phyloP scores from a whole-genome alignment of 30 jellyfish, hydroid and myxozoan species.

The Calvadosia cruxmelitensis region DNA sequence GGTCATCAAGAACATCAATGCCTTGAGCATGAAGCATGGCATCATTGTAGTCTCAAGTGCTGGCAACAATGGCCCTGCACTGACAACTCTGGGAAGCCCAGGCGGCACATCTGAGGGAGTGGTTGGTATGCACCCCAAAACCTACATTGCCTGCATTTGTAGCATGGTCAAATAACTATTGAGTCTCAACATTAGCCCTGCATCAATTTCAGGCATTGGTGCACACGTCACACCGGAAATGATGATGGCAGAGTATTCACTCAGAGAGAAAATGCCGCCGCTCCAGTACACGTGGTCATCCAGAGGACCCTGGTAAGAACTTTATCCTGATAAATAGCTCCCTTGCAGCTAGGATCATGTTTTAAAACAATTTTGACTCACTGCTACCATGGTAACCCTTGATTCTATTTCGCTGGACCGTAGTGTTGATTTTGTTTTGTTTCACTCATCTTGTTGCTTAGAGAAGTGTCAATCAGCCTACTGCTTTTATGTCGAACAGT shows the following conservation, averaged over 20 bases:
- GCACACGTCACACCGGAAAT: constrained; percentile 95
- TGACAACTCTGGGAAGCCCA: constrained; percentile 86
- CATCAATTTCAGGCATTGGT: constrained; percentile 54
- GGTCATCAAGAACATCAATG: constrained; percentile 41
- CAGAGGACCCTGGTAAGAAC: constrained; percentile 90
- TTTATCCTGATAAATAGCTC: no score
- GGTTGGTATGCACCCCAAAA: constrained; percentile 42
- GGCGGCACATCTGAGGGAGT: constrained; percentile 63
- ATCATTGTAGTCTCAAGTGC: constrained; percentile 91
- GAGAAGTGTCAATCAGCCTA: no score
- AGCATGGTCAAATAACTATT: no score
- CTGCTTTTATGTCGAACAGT: no score
- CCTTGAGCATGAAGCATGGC: constrained; percentile 35
- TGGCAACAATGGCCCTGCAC: constrained; percentile 97
- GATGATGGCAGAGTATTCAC: constrained; percentile 83
- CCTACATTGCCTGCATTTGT: no score
- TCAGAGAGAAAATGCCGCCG: constrained; percentile 76
- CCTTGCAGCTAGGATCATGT: no score
- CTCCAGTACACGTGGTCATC: constrained; percentile 94
- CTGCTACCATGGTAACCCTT: no score
- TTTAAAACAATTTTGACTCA: no score
- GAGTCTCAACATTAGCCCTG: neutral
- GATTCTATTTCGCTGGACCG: no score
- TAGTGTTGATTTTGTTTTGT: no score
- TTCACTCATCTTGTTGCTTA: no score